Evolutionary conservation across 2,113 vertebrate species (phyloP), one percentile per base, ranked within the genome.

Genomic region (Mesembrinibis cayennensis): DNA sequence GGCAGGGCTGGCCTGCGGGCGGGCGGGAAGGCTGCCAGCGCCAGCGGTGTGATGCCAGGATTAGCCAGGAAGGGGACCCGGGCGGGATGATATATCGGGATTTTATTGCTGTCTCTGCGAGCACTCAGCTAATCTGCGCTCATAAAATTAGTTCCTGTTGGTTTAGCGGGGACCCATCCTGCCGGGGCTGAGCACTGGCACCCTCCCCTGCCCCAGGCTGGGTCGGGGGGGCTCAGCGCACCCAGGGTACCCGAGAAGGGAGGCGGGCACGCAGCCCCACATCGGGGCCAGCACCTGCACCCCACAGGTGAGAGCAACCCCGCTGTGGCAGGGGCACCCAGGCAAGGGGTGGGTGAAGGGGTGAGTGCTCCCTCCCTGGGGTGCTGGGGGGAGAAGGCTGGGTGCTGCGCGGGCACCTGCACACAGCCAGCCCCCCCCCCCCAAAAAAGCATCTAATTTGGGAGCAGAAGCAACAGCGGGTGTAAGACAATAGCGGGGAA

Each of bases 401-500:
- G 21, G 61, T 71, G 78, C 91, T 78, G 80, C 1, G 5, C 83
- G 69, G 83, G 89, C 82, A 89, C 63, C 83, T 2, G 49, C 76
- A 27, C 9, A 9, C 88, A 80, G 63, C 82, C 58, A 45, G 74
- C 38, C n/a, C 40, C 63, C 52, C 10, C 25, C 17, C 62, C 42
- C 29, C 30, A n/a, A n/a, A 26, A 19, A 45, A 84, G 63, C 45
- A 7, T 93, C 86, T 90, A 94, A 90, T 94, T 96, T 69, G 76
- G 93, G 94, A 94, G 82, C 89, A 93, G 91, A 95, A 93, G 90
- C 94, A 96, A 94, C 91, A 95, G 90, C 87, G 95, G 92, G 87
- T 88, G 93, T 90, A 89, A 93, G 91, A 95, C 91, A 95, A 96
- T 93, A 92, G 95, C 82, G 6, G 74, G 40, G 90, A 97, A 91